phyloP scores from a whole-genome alignment of 2,888 invertebrate species.

The Athrips mouffetella region DNA sequence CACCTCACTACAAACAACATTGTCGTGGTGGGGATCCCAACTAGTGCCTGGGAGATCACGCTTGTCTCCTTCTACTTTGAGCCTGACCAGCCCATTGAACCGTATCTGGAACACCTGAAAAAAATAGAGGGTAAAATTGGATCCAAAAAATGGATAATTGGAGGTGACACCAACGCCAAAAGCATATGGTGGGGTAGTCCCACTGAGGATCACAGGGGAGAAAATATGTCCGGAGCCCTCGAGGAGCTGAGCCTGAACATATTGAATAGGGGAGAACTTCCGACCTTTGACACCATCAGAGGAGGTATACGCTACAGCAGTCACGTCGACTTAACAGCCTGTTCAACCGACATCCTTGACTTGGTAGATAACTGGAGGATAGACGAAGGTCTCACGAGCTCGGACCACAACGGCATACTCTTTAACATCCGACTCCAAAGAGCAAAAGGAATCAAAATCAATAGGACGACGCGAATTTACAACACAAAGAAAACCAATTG shows the following conservation, averaged over 20 bases:
- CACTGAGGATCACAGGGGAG: not conserved
- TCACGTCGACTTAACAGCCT: slow-evolving; percentile 3
- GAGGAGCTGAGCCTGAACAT: not conserved
- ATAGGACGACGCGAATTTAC: not conserved
- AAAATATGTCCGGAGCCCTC: not conserved
- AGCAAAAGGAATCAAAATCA: not conserved
- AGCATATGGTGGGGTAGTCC: too few species aligned
- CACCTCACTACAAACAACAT: slow-evolving; percentile 2
- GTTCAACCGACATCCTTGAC: not conserved
- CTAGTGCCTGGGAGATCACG: slow-evolving; percentile 1
- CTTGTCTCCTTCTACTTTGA: too few species aligned
- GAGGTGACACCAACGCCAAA: too few species aligned
- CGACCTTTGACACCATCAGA: not conserved
- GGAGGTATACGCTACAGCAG: not conserved
- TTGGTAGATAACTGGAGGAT: not conserved
- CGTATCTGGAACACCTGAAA: not conserved
- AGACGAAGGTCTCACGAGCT: slow-evolving; percentile 1
- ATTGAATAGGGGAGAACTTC: not conserved
- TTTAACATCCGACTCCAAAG: not conserved
- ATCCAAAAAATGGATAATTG: not conserved
- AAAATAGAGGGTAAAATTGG: not conserved
- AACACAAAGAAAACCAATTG: slow-evolving; percentile 5
- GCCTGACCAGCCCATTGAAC: too few species aligned
- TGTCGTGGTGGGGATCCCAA: not conserved
- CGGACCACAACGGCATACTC: slow-evolving; percentile 4